Evolutionary conservation across 2,797 vertebrate species (phyloP).

Genomic region (Arnoldichthys spilopterus): DNA sequence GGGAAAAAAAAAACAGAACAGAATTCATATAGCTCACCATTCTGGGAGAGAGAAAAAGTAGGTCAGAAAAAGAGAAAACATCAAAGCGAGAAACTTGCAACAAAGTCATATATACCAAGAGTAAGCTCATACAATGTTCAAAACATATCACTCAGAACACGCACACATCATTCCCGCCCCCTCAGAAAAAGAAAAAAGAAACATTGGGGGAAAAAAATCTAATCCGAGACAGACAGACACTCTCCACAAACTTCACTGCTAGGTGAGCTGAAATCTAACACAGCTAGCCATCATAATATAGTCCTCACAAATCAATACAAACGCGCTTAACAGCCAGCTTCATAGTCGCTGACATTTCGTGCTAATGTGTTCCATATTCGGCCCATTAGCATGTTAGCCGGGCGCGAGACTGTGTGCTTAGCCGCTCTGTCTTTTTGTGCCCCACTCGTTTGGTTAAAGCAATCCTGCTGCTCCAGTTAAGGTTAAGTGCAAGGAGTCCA

Average conservation of each 20-base stretch:
- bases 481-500: slow-evolving; percentile 46
- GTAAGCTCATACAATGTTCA: slow-evolving; percentile 58
- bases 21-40: slow-evolving; percentile 63
- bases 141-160: slow-evolving; percentile 46
- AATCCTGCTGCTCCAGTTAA: slow-evolving; percentile 36
- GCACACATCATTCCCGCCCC: slow-evolving; percentile 19
- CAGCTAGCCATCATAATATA: slow-evolving; percentile 47
- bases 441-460: slow-evolving; percentile 53
- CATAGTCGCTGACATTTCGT: slow-evolving; percentile 55
- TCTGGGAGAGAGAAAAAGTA: slow-evolving; percentile 62
- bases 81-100: slow-evolving; percentile 62
- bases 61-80: slow-evolving; percentile 56
- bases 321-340: slow-evolving; percentile 54
- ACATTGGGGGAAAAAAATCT: not conserved
- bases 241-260: slow-evolving; percentile 25
- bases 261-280: slow-evolving; percentile 46
- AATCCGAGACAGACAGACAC: slow-evolving; percentile 25
- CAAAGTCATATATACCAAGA: slow-evolving; percentile 59
- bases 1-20: slow-evolving; percentile 46
- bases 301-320: slow-evolving; percentile 60
- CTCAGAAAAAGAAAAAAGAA: slow-evolving; percentile 3
- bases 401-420: slow-evolving; percentile 43
- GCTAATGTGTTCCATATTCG: slow-evolving; percentile 59
- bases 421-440: slow-evolving; percentile 38
- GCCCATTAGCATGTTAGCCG: slow-evolving; percentile 57